A percentile compares a stretch with the other conserved stretches of the same genome.
Conservation (phyloP, 2,797 vertebrate species). For the Mormyrus hasselquistii region DNA sequence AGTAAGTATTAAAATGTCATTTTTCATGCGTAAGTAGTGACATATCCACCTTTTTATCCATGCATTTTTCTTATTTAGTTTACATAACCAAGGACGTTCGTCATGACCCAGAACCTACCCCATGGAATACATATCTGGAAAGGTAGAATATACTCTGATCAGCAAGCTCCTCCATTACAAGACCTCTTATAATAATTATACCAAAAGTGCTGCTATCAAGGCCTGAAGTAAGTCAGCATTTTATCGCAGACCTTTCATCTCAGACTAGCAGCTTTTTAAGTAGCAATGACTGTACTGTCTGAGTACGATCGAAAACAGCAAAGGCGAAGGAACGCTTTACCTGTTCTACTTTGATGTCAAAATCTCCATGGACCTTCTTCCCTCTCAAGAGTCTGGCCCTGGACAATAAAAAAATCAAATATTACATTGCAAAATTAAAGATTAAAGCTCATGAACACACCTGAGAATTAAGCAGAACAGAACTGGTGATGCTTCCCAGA, state of each 20-base stretch:
- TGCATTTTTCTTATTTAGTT: background rate
- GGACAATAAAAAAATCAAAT: slow-evolving; percentile 26
- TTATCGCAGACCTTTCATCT: background rate
- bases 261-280: background rate
- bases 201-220: background rate
- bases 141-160: background rate
- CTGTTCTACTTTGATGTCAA: slow-evolving; percentile 93
- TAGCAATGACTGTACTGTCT: background rate
- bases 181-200: background rate
- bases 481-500: background rate
- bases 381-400: slow-evolving; percentile 92
- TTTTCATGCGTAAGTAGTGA: background rate
- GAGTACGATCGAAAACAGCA: background rate
- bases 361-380: slow-evolving; percentile 89
- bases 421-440: background rate
- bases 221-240: background rate
- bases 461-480: background rate
- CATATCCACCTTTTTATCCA: background rate
- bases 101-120: background rate
- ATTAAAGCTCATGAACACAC: background rate
- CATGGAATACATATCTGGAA: background rate
- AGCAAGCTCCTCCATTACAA: background rate
- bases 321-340: slow-evolving; percentile 61
- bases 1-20: background rate
- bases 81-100: background rate